These are phyloP conservation scores for Danio aesculapii DNA, from an alignment of 2,797 vertebrate genomes.

Conservation along the genomic window DNA sequence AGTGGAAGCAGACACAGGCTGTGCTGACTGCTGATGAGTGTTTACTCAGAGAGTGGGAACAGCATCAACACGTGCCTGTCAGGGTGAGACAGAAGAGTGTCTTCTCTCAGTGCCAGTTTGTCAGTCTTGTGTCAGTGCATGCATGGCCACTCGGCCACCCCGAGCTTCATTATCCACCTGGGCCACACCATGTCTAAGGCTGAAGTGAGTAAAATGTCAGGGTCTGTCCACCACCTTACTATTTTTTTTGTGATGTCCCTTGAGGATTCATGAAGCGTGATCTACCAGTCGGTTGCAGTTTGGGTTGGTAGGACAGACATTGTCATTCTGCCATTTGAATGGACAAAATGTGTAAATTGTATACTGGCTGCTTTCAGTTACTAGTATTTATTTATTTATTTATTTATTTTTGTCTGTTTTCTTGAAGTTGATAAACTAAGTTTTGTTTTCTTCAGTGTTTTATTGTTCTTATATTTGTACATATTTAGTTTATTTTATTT, in stretches of 20 bases:
- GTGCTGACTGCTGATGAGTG: constrained; percentile 84
- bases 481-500: no score
- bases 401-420: not conserved
- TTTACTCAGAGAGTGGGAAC: constrained; percentile 71
- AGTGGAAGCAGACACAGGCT: constrained; percentile 81
- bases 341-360: not conserved
- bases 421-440: not conserved
- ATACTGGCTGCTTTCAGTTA: not conserved
- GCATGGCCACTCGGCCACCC: not conserved
- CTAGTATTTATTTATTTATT: no score
- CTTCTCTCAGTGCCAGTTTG: constrained; percentile 27
- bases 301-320: not conserved
- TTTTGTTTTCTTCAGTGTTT: not conserved
- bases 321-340: not conserved
- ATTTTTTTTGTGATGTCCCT: not conserved
- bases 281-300: not conserved
- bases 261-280: not conserved
- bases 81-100: constrained; percentile 31
- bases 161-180: constrained; percentile 25
- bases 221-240: not conserved
- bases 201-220: constrained; percentile 21
- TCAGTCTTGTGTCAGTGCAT: constrained; percentile 25
- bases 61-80: constrained; percentile 49
- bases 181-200: not conserved
- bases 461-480: not conserved